Evolutionary conservation across 2,797 vertebrate genomes (phyloP), one percentile per base, ranked within the genome.

Genomic region (Acestrorhynchus altus): DNA sequence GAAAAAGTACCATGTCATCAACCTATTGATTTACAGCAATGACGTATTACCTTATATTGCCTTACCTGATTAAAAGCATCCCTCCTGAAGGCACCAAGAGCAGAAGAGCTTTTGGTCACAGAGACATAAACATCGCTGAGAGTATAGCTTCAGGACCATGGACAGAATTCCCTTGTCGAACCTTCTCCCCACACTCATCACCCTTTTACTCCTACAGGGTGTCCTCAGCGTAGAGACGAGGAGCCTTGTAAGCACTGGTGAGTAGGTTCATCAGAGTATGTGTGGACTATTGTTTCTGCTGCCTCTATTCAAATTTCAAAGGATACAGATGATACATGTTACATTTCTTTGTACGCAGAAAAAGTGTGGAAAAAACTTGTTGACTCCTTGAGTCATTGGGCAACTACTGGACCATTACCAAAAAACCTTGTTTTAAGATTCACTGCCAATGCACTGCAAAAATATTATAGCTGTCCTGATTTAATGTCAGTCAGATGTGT

Each of bases 11-110:
- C 64, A 68, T 40, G 11, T 72, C 79, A 87, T 75, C 78, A 88
- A 74, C 72, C 46, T 83, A 89, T 89, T 92, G 90, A 92, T 92
- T 87, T 86, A 89, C 46, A 79, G 80, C 77, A 11, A 63, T 74
- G 84, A 87, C 89, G 83, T 88, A 87, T 86, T 16, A 5, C 90
- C 81, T 76, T 81, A 26, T 8, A 72, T 16, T 49, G 39, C 26
- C 31, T 83, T 51, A 44, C 26, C 31, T 83, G 87, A 85, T 93
- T 92, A 92, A 91, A 93, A 92, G 86, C 83, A 86, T 85, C 81
- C 85, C 84, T 8, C 28, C 47, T 63, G 71, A 86, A 60, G 76
- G 81, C 83, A 74, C 66, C 46, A 56, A 46, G 81, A 84, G 74
- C 79, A 89, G 78, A 76, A 63, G 74, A 83, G 66, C 74, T 35